A percentile compares a stretch with the other conserved stretches of the same genome.
Evolutionary conservation across 1,140 invertebrate species (phyloP).

Genomic region (Brachionus calyciflorus): DNA sequence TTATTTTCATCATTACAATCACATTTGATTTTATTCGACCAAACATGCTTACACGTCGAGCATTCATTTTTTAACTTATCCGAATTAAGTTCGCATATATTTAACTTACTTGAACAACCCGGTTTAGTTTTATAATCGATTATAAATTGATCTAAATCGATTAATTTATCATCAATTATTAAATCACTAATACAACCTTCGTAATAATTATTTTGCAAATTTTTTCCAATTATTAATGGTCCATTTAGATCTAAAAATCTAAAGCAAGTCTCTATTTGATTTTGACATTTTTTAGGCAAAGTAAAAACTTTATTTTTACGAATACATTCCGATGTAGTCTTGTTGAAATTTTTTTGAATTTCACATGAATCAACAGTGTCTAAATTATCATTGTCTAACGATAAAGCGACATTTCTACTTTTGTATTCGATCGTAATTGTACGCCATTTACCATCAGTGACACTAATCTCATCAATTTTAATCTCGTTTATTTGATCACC

Average conservation of each 20-base stretch:
- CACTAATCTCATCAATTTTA: background rate
- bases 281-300: slow-evolving; percentile 68
- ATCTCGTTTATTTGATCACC: slow-evolving; percentile 7
- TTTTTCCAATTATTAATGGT: slow-evolving; percentile 87
- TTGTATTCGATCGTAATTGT: slow-evolving; percentile 34
- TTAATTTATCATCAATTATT: slow-evolving; percentile 77
- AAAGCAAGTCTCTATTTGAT: slow-evolving; percentile 85
- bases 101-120: slow-evolving; percentile 80
- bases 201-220: slow-evolving; percentile 70
- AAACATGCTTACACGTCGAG: slow-evolving; percentile 60
- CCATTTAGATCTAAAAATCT: slow-evolving; percentile 91
- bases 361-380: slow-evolving; percentile 16
- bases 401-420: background rate
- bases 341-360: background rate
- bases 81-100: slow-evolving; percentile 75
- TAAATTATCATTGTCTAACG: slow-evolving; percentile 17
- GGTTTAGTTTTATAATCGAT: slow-evolving; percentile 80
- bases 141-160: slow-evolving; percentile 81
- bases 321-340: background rate
- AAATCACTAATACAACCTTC: slow-evolving; percentile 86
- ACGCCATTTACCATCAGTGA: slow-evolving; percentile 36
- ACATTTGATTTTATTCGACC: slow-evolving; percentile 11
- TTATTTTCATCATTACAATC: background rate
- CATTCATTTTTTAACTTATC: slow-evolving; percentile 64
- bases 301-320: background rate